phyloP scores from a whole-genome alignment of 1,140 invertebrate species.

The Drosophila lini region DNA sequence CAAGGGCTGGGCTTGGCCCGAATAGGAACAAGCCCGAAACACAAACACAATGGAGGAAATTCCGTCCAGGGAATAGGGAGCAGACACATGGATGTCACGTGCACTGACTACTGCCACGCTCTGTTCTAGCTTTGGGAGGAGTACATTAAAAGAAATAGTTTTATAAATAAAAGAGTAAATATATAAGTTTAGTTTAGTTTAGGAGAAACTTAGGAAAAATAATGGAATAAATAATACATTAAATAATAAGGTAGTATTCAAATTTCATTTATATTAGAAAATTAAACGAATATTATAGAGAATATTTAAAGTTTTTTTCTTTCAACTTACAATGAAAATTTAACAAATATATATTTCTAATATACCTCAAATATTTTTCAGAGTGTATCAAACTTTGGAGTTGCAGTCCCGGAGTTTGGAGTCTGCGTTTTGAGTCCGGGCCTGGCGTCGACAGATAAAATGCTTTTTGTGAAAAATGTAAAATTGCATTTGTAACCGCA shows the following conservation, averaged over 20 bases:
- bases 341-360: background rate
- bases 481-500: conserved; percentile 82
- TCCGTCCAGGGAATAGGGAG: conserved; percentile 8
- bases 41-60: conserved; percentile 51
- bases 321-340: background rate
- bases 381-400: conserved; percentile 10
- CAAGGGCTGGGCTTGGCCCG: conserved; percentile 24
- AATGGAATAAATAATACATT: no score
- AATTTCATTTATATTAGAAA: no score
- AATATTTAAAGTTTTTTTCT: no score
- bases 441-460: conserved; percentile 80
- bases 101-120: conserved; percentile 48
- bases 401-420: conserved; percentile 26
- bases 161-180: no score
- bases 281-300: no score
- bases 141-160: conserved; percentile 9
- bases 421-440: conserved; percentile 49
- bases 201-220: background rate
- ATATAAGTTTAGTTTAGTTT: background rate
- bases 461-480: conserved; percentile 77
- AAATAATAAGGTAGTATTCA: no score
- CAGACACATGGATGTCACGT: conserved; percentile 51
- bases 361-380: background rate
- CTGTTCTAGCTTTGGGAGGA: background rate
- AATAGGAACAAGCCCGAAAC: conserved; percentile 51